Percentiles rank a stretch among this genome's conserved stretches.
These are phyloP conservation scores for Zingel zingel DNA, from an alignment of 2,113 vertebrate genomes.

Conservation along the genomic window DNA sequence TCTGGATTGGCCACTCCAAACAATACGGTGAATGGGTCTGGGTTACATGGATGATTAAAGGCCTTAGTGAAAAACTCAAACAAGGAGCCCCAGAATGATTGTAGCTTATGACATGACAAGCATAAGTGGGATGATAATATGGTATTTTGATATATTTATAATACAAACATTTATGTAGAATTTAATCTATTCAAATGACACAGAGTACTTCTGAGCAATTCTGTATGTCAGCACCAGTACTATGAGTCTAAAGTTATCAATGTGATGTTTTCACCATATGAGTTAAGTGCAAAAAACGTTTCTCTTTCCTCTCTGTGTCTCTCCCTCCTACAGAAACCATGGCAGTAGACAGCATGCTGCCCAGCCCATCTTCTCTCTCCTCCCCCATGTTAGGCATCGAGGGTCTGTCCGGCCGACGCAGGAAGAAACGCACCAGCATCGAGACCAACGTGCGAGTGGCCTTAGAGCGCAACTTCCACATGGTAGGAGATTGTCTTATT, in stretches of 20 bases:
- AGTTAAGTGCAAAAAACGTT: neutral
- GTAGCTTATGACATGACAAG: no score
- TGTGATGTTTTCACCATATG: neutral
- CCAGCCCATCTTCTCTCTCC: conserved; percentile 90
- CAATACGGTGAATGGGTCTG: no score
- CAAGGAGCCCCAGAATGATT: no score
- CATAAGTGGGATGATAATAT: no score
- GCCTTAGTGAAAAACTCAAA: no score
- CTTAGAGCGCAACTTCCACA: conserved; percentile 92
- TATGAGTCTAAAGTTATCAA: neutral
- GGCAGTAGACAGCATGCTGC: conserved; percentile 93
- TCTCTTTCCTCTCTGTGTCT: neutral
- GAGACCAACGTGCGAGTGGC: conserved; percentile 93
- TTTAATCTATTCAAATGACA: neutral
- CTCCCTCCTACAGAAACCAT: conserved; percentile 86
- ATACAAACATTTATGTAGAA: neutral
- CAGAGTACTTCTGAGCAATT: neutral
- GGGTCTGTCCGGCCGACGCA: conserved; percentile 89
- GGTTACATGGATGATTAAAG: no score
- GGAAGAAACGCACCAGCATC: conserved; percentile 96
- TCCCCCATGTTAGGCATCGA: conserved; percentile 90
- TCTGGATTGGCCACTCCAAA: no score
- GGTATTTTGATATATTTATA: neutral
- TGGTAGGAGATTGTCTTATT: conserved; percentile 73
- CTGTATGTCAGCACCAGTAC: neutral